phyloP scores from a whole-genome alignment of 1,140 invertebrate genomes.

The Paracyclopina nana region DNA sequence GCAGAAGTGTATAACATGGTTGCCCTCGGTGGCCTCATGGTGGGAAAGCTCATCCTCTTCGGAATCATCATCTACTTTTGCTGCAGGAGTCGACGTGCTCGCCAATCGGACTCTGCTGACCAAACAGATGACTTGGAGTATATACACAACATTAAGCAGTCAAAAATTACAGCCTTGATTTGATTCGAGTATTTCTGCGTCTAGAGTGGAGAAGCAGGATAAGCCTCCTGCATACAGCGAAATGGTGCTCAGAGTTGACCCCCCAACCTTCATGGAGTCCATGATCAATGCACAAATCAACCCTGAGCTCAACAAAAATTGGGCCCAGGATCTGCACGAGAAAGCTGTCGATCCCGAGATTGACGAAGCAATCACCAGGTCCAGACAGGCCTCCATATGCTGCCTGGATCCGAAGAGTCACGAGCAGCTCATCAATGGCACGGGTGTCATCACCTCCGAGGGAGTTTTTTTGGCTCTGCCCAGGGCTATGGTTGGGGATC shows the following conservation, averaged over 20 bases:
- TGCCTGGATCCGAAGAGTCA: too few relatives aligned
- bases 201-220: background rate
- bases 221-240: background rate
- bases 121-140: background rate
- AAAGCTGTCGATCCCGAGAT: background rate
- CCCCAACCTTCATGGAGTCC: constrained; percentile 3
- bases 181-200: too few relatives aligned
- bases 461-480: too few relatives aligned
- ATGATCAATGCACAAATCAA: constrained; percentile 9
- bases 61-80: background rate
- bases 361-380: background rate
- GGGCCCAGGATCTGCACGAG: background rate
- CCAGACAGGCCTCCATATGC: background rate
- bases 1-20: constrained; percentile 2
- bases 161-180: too few relatives aligned
- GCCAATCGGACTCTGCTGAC: background rate
- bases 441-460: too few relatives aligned
- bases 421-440: too few relatives aligned
- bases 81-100: background rate
- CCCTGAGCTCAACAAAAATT: constrained; percentile 4
- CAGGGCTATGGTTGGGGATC: too few relatives aligned
- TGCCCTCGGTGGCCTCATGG: background rate
- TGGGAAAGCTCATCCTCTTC: constrained; percentile 3
- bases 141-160: too few relatives aligned
- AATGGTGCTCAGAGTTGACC: constrained; percentile 1